Conservation (phyloP, 2,888 invertebrate species). For the Pterostichus niger region DNA sequence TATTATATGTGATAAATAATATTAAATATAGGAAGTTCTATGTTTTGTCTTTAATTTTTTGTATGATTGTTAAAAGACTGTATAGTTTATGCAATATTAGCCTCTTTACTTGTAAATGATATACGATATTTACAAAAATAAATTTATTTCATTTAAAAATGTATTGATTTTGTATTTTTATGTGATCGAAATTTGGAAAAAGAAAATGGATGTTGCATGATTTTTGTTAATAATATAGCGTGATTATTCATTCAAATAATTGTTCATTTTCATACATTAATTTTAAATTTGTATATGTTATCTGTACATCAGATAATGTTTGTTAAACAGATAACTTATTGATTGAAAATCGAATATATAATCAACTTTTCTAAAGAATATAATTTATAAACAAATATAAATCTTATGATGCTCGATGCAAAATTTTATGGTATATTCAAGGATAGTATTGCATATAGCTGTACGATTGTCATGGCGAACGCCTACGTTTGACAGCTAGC, state of each 20-base stretch:
- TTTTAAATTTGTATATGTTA: neutral
- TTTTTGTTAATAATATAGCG: neutral
- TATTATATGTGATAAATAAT: constrained; percentile 38
- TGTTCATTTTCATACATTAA: neutral
- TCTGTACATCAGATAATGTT: too few species aligned
- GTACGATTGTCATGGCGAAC: constrained; percentile 29
- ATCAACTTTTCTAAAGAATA: neutral
- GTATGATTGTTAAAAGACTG: constrained; percentile 43
- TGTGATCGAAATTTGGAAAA: too few species aligned
- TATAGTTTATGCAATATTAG: constrained; percentile 40
- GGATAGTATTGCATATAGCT: neutral
- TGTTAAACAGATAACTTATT: too few species aligned
- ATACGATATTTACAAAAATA: constrained; percentile 3
- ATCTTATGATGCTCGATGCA: too few species aligned
- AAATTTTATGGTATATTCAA: too few species aligned
- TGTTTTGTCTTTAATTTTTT: constrained; percentile 15
- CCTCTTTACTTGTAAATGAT: constrained; percentile 6
- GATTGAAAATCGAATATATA: neutral
- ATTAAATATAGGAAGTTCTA: constrained; percentile 6
- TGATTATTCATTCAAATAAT: neutral
- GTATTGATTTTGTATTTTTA: neutral
- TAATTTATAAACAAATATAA: neutral
- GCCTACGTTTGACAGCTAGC: constrained; percentile 22
- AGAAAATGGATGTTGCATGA: too few species aligned
- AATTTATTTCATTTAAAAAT: constrained; percentile 33